A percentile compares a stretch with the other conserved stretches of the same genome.
These are phyloP conservation scores for Coregonus suidteri DNA, from an alignment of 2,797 vertebrate species.

Conservation along the genomic window DNA sequence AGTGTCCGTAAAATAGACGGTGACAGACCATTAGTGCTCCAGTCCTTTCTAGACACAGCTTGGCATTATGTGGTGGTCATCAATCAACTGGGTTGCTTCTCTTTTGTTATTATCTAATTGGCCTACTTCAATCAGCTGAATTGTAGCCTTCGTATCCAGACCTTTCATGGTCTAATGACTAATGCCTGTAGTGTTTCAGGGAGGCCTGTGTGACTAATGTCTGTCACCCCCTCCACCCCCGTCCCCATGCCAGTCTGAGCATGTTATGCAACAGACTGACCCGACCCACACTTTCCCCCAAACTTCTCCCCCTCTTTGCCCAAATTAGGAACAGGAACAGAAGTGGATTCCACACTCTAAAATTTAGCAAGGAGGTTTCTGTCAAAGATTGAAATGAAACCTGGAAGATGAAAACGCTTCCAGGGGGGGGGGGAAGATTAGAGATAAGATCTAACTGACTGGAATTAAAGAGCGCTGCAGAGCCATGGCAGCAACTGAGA, in stretches of 20 bases:
- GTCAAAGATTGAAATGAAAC: constrained; percentile 16
- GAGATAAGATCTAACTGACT: constrained; percentile 22
- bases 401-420: constrained; percentile 34
- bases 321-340: constrained; percentile 42
- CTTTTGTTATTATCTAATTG: background rate
- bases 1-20: background rate
- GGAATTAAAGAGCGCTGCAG: background rate
- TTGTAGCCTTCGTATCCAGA: background rate
- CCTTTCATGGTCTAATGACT: background rate
- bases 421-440: constrained; percentile 4
- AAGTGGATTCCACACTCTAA: constrained; percentile 24
- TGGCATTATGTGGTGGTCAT: background rate
- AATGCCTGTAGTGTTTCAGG: background rate
- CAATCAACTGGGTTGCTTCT: background rate
- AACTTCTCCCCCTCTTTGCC: constrained; percentile 29
- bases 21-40: background rate
- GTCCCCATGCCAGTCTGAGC: constrained; percentile 22
- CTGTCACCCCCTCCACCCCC: constrained; percentile 17
- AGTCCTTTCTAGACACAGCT: background rate
- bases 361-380: constrained; percentile 36
- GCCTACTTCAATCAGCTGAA: background rate
- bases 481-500: background rate
- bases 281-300: constrained; percentile 25
- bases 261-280: constrained; percentile 47
- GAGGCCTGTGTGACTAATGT: background rate